phyloP scores from a whole-genome alignment of 2,888 invertebrate genomes.

The Xestoiulus laeticollis region DNA sequence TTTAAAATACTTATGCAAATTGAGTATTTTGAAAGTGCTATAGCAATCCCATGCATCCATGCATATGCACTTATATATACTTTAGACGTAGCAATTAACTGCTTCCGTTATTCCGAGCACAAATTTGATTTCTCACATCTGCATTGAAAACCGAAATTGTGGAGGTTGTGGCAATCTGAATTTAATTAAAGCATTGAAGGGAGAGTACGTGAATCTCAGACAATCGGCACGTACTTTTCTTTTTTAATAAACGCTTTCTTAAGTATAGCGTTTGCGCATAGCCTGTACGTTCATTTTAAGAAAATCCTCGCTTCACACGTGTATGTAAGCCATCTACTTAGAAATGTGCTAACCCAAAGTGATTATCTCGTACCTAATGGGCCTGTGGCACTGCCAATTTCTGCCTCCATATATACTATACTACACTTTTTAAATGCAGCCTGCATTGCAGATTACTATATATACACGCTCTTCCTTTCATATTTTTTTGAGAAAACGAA shows the following conservation, averaged over 20 bases:
- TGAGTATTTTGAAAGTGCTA: neutral
- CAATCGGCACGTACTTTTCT: slow-evolving; percentile 5
- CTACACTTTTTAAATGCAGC: neutral
- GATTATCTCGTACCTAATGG: neutral
- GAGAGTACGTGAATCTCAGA: neutral
- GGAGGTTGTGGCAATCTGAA: neutral
- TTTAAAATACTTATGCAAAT: neutral
- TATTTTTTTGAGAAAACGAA: neutral
- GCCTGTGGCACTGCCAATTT: neutral
- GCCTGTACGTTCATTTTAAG: neutral
- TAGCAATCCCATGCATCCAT: neutral
- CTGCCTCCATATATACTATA: neutral
- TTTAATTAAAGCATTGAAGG: neutral
- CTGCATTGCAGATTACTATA: neutral
- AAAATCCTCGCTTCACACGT: neutral
- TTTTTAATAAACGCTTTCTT: neutral
- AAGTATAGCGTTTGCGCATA: neutral
- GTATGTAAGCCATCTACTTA: neutral
- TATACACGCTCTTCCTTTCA: too few species aligned
- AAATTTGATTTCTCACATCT: neutral
- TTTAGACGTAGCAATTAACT: neutral
- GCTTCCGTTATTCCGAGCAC: neutral
- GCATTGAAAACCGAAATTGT: neutral
- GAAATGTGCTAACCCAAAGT: neutral
- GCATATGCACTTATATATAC: neutral